Conservation (phyloP, 2,113 vertebrate genomes). For the Sciurus niger region DNA sequence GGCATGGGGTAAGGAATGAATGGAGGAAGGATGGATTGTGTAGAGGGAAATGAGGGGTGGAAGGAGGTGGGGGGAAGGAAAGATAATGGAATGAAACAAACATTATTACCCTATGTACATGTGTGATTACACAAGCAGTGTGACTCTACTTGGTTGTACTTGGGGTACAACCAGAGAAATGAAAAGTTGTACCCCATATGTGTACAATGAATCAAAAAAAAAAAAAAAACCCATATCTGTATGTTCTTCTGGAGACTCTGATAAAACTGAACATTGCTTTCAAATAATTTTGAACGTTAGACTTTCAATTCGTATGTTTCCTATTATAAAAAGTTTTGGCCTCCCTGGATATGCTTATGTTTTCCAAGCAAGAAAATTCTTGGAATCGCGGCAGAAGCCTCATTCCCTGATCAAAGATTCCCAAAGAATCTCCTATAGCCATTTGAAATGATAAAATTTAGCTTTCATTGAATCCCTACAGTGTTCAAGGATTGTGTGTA, state of each 20-base stretch:
- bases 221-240: too few species aligned
- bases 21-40: too few species aligned
- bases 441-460: not conserved
- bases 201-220: too few species aligned
- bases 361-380: not conserved
- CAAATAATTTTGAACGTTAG: not conserved
- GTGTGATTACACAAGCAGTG: too few species aligned
- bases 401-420: not conserved
- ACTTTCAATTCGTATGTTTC: not conserved
- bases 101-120: too few species aligned
- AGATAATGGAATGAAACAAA: too few species aligned
- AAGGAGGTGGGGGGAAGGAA: too few species aligned
- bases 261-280: slow-evolving; percentile 27
- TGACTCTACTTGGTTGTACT: too few species aligned
- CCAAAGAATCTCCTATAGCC: not conserved
- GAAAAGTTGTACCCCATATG: too few species aligned
- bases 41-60: too few species aligned
- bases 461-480: not conserved
- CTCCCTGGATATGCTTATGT: not conserved
- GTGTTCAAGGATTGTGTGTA: not conserved
- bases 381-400: not conserved
- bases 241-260: not conserved
- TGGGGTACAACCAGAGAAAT: too few species aligned
- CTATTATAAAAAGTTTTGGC: not conserved
- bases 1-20: too few species aligned